Base-by-base conservation (phyloP, 2,113 vertebrate species). In the Apistogramma diplotaenia region DNA sequence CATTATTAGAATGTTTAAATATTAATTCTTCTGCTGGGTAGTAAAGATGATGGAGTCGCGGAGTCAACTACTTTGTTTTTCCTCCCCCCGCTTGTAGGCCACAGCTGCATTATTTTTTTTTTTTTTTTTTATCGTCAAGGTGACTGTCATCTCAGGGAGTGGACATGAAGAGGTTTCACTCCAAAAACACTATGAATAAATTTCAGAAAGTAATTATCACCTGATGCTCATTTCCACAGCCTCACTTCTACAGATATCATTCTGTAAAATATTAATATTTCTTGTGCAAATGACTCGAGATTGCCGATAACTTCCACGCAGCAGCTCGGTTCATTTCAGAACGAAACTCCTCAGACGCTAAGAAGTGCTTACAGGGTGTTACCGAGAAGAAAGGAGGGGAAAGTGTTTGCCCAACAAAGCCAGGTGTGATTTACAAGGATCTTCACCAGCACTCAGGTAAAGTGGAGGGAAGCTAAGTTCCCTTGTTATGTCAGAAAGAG, bases 1-100 rank as follows among this genome's bases (percentile, higher is more conserved):
- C 97, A 96, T 99, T 99, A 99, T 99, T 99, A 97, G 96, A 98
- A 98, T 99, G 97, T 99, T 99, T 99, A 99, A 99, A 99, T 99
- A 99, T 99, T 99, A 99, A 99, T 99, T 99, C 96, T 96, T 97
- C 97, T 91, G 92, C 97, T 94, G 96, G 94, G 97, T 98, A 97
- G 97, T 98, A 98, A 98, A 97, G 97, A 99, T 99, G 97, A 99
- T 97, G 96, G 97, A 98, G 95, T 95, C 94, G 93, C 94, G 90
- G 96, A 95, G 96, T 97, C 96, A 97, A 97, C 96, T 96, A 96
- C 95, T 95, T 97, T 97, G 91, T 95, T 95, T 93, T 93, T 54
- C 91, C 85, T 77, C 79, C 85, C 79, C 56, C 84, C 3, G 82
- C 88, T 78, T 19, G 71, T 43, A 74, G 90, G 85, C 83, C 89